Evolutionary conservation across 2,113 vertebrate genomes (phyloP).

Genomic region (Neodontobutis hainanensis): DNA sequence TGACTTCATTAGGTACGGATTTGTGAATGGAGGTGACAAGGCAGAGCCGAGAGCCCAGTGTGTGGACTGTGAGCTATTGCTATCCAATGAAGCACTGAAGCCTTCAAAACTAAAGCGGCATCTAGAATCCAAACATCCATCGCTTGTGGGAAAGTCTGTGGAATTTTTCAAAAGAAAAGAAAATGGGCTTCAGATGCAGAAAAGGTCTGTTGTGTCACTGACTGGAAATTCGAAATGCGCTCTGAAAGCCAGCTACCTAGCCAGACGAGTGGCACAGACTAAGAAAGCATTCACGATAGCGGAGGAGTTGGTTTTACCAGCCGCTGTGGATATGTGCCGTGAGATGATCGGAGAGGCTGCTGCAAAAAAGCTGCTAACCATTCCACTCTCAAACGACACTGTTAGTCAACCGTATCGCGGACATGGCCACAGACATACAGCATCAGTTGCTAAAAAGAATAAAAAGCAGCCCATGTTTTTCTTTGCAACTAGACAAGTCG

Average conservation of each 20-base stretch:
- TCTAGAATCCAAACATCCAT: not conserved
- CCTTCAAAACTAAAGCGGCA: not conserved
- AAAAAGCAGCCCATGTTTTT: not conserved
- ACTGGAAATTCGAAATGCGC: not conserved
- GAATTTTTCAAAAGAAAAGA: not conserved
- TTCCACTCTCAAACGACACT: conserved; percentile 17
- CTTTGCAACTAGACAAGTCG: not conserved
- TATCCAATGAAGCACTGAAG: not conserved
- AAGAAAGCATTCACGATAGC: conserved; percentile 14
- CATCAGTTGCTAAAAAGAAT: not conserved
- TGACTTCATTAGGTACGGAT: too few species aligned
- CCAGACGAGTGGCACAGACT: conserved; percentile 6
- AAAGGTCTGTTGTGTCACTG: conserved; percentile 5
- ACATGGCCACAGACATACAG: conserved; percentile 13
- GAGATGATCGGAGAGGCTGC: conserved; percentile 18
- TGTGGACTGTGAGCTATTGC: not conserved
- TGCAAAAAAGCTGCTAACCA: conserved; percentile 2
- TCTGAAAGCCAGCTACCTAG: conserved; percentile 13
- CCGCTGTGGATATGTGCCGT: conserved; percentile 15
- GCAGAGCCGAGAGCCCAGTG: not conserved
- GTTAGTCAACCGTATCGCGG: conserved; percentile 1
- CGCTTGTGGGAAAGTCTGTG: not conserved
- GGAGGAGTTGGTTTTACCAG: conserved; percentile 11
- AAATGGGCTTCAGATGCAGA: conserved; percentile 2
- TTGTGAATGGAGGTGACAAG: not conserved